A percentile compares a stretch with the other conserved stretches of the same genome.
Evolutionary conservation across 2,113 vertebrate species (phyloP).

Genomic region (Cyanoderma ruficeps): DNA sequence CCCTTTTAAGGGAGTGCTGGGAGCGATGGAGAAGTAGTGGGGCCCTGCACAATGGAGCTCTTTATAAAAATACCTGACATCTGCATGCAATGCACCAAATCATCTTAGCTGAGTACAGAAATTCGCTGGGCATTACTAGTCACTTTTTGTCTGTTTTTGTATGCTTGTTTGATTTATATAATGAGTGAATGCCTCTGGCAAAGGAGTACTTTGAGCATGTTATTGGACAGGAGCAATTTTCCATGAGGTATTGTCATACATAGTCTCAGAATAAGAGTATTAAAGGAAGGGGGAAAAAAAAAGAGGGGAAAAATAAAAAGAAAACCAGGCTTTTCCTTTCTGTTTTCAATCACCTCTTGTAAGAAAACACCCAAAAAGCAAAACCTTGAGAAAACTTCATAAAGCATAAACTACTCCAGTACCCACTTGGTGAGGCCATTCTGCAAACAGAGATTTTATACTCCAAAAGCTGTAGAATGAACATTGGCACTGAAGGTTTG

Average conservation of each 20-base stretch:
- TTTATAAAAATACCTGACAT: constrained; percentile 91
- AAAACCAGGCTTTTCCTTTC: background rate
- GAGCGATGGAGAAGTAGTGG: constrained; percentile 71
- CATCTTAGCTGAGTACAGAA: constrained; percentile 76
- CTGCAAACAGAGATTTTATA: background rate
- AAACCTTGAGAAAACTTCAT: background rate
- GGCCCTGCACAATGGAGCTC: constrained; percentile 84
- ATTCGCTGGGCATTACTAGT: constrained; percentile 81
- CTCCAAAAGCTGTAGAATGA: background rate
- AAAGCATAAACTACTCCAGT: background rate
- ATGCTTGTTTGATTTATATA: constrained; percentile 82
- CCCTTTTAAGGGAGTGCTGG: constrained; percentile 74
- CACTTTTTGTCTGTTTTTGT: constrained; percentile 72
- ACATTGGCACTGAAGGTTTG: background rate
- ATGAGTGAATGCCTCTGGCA: constrained; percentile 79
- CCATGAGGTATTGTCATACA: constrained; percentile 71
- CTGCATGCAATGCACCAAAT: constrained; percentile 82
- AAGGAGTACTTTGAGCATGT: constrained; percentile 66
- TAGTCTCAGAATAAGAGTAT: constrained; percentile 37
- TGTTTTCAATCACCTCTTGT: constrained; percentile 10
- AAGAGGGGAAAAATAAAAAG: background rate
- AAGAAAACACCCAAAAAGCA: background rate
- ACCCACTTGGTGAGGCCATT: background rate
- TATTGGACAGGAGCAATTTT: constrained; percentile 72
- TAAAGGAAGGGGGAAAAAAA: fast-evolving